Base-by-base conservation (phyloP, 2,797 vertebrate genomes). In the Liasis olivaceus region DNA sequence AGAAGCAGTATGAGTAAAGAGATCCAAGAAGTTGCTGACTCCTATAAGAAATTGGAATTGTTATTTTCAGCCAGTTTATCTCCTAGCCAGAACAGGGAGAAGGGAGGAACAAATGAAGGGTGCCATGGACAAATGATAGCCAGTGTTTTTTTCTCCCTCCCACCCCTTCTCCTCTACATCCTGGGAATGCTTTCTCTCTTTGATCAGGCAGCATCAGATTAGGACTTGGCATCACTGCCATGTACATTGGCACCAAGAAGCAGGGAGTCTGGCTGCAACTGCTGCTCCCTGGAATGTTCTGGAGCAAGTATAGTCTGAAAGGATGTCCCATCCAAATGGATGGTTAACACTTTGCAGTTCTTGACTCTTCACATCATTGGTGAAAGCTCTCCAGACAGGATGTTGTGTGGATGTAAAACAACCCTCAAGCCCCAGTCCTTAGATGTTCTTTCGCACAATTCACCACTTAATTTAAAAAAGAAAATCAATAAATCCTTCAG, bases 401-500 rank as follows among this genome's bases (percentile, higher is more conserved):
- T 42, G 88, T 2, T 36, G 28, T 22, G 13, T 2, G 11, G 63
- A 58, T 69, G 24, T 87, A 42, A 64, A 91, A 69, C 69, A 31
- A 24, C 22, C 59, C 17, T 42, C 72, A 9, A 5, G 51, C 51
- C n/a, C 24, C 26, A 66, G 12, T 7, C 66, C 54, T 77, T 88
- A 88, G 22, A 51, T 91, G 91, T 51, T 51, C 42, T 26, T 72
- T 91, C 56, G 64, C 17, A 51, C 15, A 36, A n/a, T 56, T 91
- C 47, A 86, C 63, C 4, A 58, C 36, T 56, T 69, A 24, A 59
- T 91, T 87, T 36, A 26, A 36, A 91, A 58, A 51, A 51, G 51
- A 51, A 26, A 59, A 77, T 1, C 13, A 5, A 24, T 72, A n/a
- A 81, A 51, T 60, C 17, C 0, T 92, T 96, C 94, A 91, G 81